Base-by-base conservation (phyloP, 2,797 vertebrate genomes). In the Coregonus ussuriensis region DNA sequence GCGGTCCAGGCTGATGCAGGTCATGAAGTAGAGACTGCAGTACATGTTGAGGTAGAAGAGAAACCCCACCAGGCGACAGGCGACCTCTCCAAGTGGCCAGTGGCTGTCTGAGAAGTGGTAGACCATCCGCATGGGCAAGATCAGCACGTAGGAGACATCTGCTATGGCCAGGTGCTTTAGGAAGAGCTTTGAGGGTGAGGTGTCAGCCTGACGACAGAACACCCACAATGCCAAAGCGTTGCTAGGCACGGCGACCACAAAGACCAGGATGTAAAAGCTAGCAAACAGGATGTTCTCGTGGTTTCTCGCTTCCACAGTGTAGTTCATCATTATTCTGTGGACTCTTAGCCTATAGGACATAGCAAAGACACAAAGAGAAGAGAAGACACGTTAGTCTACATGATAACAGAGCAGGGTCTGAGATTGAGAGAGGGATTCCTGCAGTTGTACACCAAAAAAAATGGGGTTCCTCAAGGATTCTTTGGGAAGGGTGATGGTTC, bases 31-130 rank as follows among this genome's bases (percentile, higher is more conserved):
- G 37, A 95, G 82, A 78, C 94, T 95, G 83, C 93, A 92, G 82
- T 95, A 94, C 89, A 95, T 90, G 86, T 95, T 95, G 0, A 94
- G 74, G 76, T 93, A 94, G 75, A 95, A 94, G 16, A 95, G 87
- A 82, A 94, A 95, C 71, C 93, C 92, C 13, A 87, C 85, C 6
- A 94, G 14, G 3, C 88, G 87, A 83, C 94, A 95, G 3, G 83
- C 21, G 0, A 81, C 41, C 29, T 86, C 75, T 3, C 92, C 93
- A 52, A 95, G 89, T 4, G 86, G 88, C 94, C 94, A 94, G 84
- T 86, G 63, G 71, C 77, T 80, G 6, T 84, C 75, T 15, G 77
- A 91, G 0, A 93, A 79, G 54, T 95, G 94, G 84, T 94, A 95
- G 80, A 91, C 77, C 9, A 92, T 88, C 1, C 94, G 88, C 92